A percentile compares a stretch with the other conserved stretches of the same genome.
phyloP scores from a whole-genome alignment of 2,797 vertebrate species.

The Florisuga fusca region DNA sequence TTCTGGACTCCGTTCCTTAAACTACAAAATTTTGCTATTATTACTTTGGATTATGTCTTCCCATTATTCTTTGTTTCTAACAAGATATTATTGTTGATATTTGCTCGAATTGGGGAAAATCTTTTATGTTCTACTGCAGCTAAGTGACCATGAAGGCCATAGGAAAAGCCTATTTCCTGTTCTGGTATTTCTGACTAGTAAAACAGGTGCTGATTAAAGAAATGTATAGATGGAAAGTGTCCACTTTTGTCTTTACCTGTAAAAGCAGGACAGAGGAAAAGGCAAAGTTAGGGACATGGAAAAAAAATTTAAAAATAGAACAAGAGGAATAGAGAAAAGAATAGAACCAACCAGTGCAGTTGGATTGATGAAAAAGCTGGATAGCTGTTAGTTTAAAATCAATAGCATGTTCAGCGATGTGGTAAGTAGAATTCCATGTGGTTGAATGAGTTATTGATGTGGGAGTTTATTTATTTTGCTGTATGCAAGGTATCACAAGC shows the following conservation, averaged over 20 bases:
- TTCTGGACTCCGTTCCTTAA: background rate
- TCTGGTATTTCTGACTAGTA: background rate
- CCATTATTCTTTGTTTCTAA: background rate
- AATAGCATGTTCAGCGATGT: constrained; percentile 47
- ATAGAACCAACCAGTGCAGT: background rate
- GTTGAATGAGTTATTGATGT: constrained; percentile 64
- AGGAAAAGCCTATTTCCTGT: background rate
- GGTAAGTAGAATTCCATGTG: constrained; percentile 43
- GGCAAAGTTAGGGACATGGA: background rate
- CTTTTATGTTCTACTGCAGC: background rate
- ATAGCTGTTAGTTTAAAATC: constrained; percentile 53
- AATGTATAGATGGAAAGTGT: fast-evolving
- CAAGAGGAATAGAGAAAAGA: background rate
- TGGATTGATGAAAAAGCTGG: background rate
- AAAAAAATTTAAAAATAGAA: background rate
- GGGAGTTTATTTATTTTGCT: constrained; percentile 63
- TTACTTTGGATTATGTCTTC: background rate
- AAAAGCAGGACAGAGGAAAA: background rate
- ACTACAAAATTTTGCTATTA: background rate
- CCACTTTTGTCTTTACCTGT: background rate
- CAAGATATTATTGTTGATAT: background rate
- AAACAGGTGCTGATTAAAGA: fast-evolving
- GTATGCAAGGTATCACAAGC: constrained; percentile 29
- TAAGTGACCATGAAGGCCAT: background rate
- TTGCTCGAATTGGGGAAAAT: background rate